phyloP scores from a whole-genome alignment of 2,113 vertebrate species.

The Tamias sibiricus region DNA sequence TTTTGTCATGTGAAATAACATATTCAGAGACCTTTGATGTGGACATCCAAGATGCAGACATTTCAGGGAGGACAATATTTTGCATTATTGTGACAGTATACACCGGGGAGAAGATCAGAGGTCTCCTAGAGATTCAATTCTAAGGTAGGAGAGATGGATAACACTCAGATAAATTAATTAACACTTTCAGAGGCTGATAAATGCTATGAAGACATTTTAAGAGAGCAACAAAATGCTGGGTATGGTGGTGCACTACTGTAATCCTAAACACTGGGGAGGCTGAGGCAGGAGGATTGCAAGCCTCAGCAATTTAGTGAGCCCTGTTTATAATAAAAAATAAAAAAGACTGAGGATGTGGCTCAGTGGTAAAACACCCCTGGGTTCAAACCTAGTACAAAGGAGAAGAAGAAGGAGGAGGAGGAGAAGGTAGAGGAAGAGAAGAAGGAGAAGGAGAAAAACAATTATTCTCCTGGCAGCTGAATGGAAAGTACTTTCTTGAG shows the following conservation, averaged over 20 bases:
- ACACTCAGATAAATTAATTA: background rate
- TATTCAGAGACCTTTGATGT: background rate
- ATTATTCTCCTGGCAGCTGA: no score
- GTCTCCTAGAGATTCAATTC: background rate
- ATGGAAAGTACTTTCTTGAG: background rate
- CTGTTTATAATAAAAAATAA: no score
- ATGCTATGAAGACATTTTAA: background rate
- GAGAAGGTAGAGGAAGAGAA: no score
- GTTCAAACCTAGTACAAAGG: no score
- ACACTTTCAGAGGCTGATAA: background rate
- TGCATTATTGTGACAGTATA: background rate
- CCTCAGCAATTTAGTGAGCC: no score
- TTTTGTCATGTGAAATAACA: background rate
- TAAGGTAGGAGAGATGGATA: background rate
- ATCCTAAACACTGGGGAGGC: no score
- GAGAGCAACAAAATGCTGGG: background rate
- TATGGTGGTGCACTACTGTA: background rate
- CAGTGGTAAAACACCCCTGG: no score
- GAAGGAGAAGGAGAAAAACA: no score
- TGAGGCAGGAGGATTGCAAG: no score
- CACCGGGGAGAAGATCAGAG: background rate
- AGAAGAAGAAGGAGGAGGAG: no score
- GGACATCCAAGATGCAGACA: background rate
- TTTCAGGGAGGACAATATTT: background rate
- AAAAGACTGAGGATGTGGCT: no score